Evolutionary conservation across 2,888 invertebrate species (phyloP), one percentile per base, ranked within the genome.

Genomic region (Hypena proboscidalis): DNA sequence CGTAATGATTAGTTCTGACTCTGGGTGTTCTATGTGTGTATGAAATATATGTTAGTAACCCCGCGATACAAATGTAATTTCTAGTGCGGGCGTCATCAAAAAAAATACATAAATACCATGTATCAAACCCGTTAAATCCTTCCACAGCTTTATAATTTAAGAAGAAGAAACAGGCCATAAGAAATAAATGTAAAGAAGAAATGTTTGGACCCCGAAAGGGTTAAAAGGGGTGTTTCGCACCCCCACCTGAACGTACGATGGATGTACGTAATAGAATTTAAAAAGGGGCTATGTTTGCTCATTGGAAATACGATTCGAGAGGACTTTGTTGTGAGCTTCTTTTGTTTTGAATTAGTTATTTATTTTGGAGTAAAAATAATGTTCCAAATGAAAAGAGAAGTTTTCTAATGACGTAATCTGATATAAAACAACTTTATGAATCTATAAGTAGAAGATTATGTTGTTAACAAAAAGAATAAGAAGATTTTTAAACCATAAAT

Each of bases 151-250:
- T 89, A 90, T 90, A 90, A 90, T 90, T 90, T 90, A 90, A 90
- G 90, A 90, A 90, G 90, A 90, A 90, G 90, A 90, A 90, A 90
- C 90, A 90, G 89, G 88, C 89, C 87, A 90, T 90, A 90, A 90
- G 90, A 90, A 90, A 90, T 90, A 90, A 90, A 90, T 90, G 90
- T 87, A 90, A 90, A 90, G 90, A 90, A 90, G 89, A 90, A 89
- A 85, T 85, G 87, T 81, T 85, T 78, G 84, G 83, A 85, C 83
- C 83, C 79, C 87, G 83, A 89, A 90, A 90, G 90, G 90, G 90
- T 90, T 90, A 86, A 78, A 77, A 79, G 83, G 87, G 87, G 88
- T 82, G 86, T 77, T 70, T 77, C 65, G 70, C 77, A 66, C 84
- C 88, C 84, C 85, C 78, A 80, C 82, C 80, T 85, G 80, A 77